Base-by-base conservation (phyloP, 2,797 vertebrate species). In the Cheirogaleus major region DNA sequence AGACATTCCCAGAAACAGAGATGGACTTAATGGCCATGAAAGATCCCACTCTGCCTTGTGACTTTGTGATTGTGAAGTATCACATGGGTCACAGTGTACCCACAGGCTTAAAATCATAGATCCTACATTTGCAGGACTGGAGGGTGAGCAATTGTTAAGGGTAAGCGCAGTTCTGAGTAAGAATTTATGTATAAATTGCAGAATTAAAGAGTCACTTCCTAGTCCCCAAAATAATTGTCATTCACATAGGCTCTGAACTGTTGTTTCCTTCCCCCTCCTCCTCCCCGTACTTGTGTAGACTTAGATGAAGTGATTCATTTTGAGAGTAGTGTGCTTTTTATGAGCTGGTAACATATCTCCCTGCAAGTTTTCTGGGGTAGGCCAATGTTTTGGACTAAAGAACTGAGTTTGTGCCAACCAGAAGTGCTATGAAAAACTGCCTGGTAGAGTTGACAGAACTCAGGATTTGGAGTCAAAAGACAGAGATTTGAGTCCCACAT, bases 1-100 rank as follows among this genome's bases (percentile, higher is more conserved):
- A 72, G 9, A 87, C 41, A 67, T 72, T 59, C 91, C 70, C 93
- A 89, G 75, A 92, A 98, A 89, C 15, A 18, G 52, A 76, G 25
- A 17, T 89, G 70, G 50, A 73, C 38, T 52, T 20, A n/a, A 59
- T 32, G 50, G 69, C 22, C 20, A 12, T 8, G 45, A 63, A 92
- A 85, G 67, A 83, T 52, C 52, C 14, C 11, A 15, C 18, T 72
- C 30, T 84, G 52, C 45, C 67, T 81, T 59, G 4, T 70, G 73
- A 73, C 57, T 82, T 70, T 85, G 15, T 84, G 63, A 79, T 89
- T 92, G 45, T 48, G n/a, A 61, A 43, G 32, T 41, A 30, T 75
- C 86, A 67, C 23, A 45, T 0, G 22, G 52, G 25, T 82, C 22
- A 35, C 0, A 4, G n/a, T 61, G 27, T 41, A 76, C 20, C 22